These are phyloP conservation scores for Monopis laevigella DNA, from an alignment of 2,888 invertebrate genomes.

Conservation along the genomic window DNA sequence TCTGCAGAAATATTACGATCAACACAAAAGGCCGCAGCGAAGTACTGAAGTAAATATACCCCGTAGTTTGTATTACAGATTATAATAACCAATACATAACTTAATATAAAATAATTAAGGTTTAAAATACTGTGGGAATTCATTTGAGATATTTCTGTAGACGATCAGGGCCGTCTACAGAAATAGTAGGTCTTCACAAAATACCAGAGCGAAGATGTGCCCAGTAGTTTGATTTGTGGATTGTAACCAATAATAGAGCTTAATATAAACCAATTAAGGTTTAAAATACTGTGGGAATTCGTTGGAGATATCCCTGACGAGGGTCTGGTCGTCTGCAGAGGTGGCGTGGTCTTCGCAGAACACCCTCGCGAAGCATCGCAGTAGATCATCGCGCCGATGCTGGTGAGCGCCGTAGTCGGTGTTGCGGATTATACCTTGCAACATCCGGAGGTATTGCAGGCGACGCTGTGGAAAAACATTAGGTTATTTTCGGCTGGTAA, in stretches of 20 bases:
- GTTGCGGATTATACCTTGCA: slow-evolving; percentile 82
- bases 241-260: not conserved
- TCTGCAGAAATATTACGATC: too few relatives aligned
- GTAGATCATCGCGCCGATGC: slow-evolving; percentile 82
- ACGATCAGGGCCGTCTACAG: too few relatives aligned
- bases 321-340: slow-evolving; percentile 79
- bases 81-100: not conserved
- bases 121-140: too few relatives aligned
- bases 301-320: slow-evolving; percentile 83
- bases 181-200: too few relatives aligned
- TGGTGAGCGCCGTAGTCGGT: slow-evolving; percentile 82
- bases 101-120: slow-evolving; percentile 36
- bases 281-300: slow-evolving; percentile 85
- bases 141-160: too few relatives aligned
- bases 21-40: too few relatives aligned
- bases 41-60: too few relatives aligned
- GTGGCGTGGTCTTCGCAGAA: slow-evolving; percentile 83
- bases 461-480: slow-evolving; percentile 68
- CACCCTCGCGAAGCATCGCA: slow-evolving; percentile 86
- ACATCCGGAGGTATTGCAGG: slow-evolving; percentile 80
- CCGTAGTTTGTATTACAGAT: too few relatives aligned
- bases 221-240: too few relatives aligned
- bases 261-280: slow-evolving; percentile 40
- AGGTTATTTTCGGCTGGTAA: too few relatives aligned
- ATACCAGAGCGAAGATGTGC: too few relatives aligned